Base-by-base conservation (phyloP, 2,113 vertebrate species). In the Porphyrio hochstetteri region DNA sequence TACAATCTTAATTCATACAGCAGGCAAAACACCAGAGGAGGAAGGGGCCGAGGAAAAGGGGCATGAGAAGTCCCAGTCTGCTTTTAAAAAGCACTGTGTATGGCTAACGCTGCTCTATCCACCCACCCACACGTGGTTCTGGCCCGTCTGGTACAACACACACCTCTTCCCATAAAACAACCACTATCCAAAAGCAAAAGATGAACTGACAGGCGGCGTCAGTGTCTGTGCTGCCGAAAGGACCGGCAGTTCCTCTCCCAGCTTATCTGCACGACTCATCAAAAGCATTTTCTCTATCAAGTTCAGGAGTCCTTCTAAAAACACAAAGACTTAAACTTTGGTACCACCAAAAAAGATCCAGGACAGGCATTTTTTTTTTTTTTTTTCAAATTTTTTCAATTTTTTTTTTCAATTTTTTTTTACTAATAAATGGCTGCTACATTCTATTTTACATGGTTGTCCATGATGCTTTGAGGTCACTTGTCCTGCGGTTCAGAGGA, bases 1-100 rank as follows among this genome's bases (percentile, higher is more conserved):
- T 98, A 96, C 98, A 98, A 95, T 98, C 97, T 96, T 98, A 98
- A 98, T 98, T 98, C 98, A 97, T 98, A 97, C 97, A 98, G 98
- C 98, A 98, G 98, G 98, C 98, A 98, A 98, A 98, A 89, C 97
- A 98, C 96, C 97, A 94, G 97, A 96, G 95, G 86, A 95, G 94
- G 91, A 86, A 92, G 64, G 95, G 96, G 89, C 82, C 15, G 2
- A 86, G 80, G 80, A 74, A 79, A 46, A 70, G 46, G 82, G 82
- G 14, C 46, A 50, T 78, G 80, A 90, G 90, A 96, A 85, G 94
- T 90, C 96, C 96, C 97, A 96, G 92, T 96, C 92, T 88, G 95
- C 95, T 97, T 86, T 97, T 96, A 95, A 96, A 96, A 98, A 98
- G 95, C 94, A 83, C 82, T 94, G 77, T 90, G 82, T 96, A 95